Evolutionary conservation across 2,113 vertebrate species (phyloP), one percentile per base, ranked within the genome.

Genomic region (Sander lucioperca): DNA sequence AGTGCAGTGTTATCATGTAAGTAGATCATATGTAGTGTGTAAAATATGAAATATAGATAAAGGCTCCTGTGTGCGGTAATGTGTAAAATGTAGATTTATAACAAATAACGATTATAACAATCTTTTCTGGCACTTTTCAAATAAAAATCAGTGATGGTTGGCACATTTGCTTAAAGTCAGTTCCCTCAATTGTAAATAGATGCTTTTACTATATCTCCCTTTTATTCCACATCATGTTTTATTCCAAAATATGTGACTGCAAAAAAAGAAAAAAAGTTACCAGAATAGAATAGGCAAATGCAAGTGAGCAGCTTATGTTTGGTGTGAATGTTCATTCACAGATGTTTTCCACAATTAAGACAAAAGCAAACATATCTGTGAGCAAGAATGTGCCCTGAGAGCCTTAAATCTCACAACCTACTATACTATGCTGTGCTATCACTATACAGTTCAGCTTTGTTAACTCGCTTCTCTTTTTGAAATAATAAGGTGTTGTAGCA

Each of bases 381-480:
- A 19, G 7, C 47, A 56, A 14, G 9, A 77, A 48, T 19, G 6
- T 50, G 50, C 11, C 33, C 27, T 14, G 12, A 80, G 51, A 75
- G 13, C 6, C 15, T 57, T 27, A 61, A 61, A 64, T 27, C 54
- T 77, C 18, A 59, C 13, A 25, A 36, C 64, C 70, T 27, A 27
- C 27, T 27, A 63, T n/a, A 18, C 14, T 51, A 0, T 39, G 16
- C 16, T 78, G 61, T 54, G 48, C n/a, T 43, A 47, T 33, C 53
- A 27, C 74, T 45, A 30, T 30, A 57, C 33, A 48, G 3, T 47
- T 57, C 16, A n/a, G 25, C 13, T 68, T 56, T 65, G 59, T 80
- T 56, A 86, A 43, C 6, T 79, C 14, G 7, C 48, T 47, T 66
- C 36, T 5, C 33, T 70, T 51, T 14, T 56, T 77, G n/a, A 82